Evolutionary conservation across 1,140 invertebrate species (phyloP), one percentile per base, ranked within the genome.

Genomic region (Drosophila aff.): DNA sequence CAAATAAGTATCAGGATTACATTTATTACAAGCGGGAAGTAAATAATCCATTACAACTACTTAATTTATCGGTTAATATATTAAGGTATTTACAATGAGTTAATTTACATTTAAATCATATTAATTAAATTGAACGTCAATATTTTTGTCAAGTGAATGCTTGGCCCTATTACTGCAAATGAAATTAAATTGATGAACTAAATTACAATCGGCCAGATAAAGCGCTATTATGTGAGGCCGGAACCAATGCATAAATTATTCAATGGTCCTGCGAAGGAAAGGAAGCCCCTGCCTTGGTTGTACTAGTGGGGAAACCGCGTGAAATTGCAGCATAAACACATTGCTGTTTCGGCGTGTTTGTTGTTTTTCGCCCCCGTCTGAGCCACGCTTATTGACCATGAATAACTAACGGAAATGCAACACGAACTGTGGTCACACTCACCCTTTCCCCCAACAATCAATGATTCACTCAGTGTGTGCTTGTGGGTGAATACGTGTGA

Each of bases 201-300:
- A 81, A 84, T 89, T 81, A 90, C 84, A 83, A 89, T 83, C 68
- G 62, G 58, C 67, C 82, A 78, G 83, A 83, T 81, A 83, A 89
- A 61, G 69, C 63, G 76, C 66, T 68, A 83, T 87, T 83, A 72
- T 69, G 65, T 46, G 62, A 10, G 58, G 28, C 67, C 57, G 43
- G 60, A 85, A 80, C 68, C 52, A 73, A 77, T 68, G 76, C 62
- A 62, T 57, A 75, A 78, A 81, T 83, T 74, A 89, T 74, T 66
- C 62, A 69, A 53, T 49, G 38, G 43, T 52, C 63, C 55, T 18
- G 36, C 40, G 26, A 59, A 64, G 72, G 66, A 65, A 67, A 68
- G 60, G 40, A 73, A 66, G 53, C 40, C 49, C 64, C 28, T 23
- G 21, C 33, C 21, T 7, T 26, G 9, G 36, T 4, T n/a, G 63